A percentile compares a stretch with the other conserved stretches of the same genome.
phyloP scores from a whole-genome alignment of 2,113 vertebrate genomes.

The Cichladusa arquata region DNA sequence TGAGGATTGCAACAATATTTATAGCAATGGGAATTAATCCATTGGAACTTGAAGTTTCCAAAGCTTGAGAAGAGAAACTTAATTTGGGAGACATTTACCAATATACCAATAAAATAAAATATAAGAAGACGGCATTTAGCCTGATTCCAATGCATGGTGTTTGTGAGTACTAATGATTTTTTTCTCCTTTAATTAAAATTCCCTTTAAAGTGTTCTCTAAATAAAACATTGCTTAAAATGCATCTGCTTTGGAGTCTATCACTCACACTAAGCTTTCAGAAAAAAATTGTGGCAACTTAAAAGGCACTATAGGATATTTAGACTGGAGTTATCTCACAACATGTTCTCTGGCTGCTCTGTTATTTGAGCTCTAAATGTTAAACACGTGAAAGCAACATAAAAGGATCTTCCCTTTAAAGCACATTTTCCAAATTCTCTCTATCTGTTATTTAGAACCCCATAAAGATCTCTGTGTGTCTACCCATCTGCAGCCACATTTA shows the following conservation, averaged over 20 bases:
- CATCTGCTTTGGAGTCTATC: not conserved
- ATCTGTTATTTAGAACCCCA: slow-evolving; percentile 17
- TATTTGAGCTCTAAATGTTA: slow-evolving; percentile 45
- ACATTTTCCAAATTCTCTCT: slow-evolving; percentile 36
- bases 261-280: not conserved
- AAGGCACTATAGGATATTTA: slow-evolving; percentile 31
- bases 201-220: slow-evolving; percentile 9
- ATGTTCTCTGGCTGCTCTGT: slow-evolving; percentile 32
- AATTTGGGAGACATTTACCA: not conserved
- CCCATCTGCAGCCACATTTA: slow-evolving; percentile 69
- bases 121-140: not conserved
- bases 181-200: slow-evolving; percentile 21
- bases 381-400: slow-evolving; percentile 44
- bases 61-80: not conserved
- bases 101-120: not conserved
- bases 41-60: not conserved
- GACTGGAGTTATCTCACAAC: slow-evolving; percentile 29
- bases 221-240: slow-evolving; percentile 7
- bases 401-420: slow-evolving; percentile 40
- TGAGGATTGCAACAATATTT: not conserved
- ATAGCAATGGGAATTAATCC: not conserved
- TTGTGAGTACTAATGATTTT: not conserved
- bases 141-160: not conserved
- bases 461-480: slow-evolving; percentile 33
- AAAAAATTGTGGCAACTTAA: not conserved